These are phyloP conservation scores for Lethenteron camtschaticum DNA, from an alignment of 2,113 vertebrate species.

Conservation along the genomic window DNA sequence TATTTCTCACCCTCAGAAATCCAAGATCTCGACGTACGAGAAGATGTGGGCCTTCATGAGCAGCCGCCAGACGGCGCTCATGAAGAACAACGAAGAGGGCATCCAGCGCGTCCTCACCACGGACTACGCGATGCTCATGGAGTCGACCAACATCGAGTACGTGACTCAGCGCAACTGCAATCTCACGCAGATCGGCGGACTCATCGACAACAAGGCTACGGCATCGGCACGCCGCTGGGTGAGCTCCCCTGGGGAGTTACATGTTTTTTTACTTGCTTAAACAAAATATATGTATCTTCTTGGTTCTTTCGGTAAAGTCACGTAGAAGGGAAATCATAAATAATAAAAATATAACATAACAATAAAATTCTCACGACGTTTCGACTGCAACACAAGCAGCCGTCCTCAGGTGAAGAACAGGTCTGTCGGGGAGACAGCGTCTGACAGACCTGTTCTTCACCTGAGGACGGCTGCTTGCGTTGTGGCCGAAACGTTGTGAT, in stretches of 20 bases:
- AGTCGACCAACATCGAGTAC: constrained; percentile 87
- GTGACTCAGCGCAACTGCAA: constrained; percentile 86
- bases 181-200: constrained; percentile 77
- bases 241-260: constrained; percentile 14
- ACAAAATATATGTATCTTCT: too few relatives aligned
- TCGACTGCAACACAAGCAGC: too few relatives aligned
- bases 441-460: too few relatives aligned
- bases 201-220: constrained; percentile 89
- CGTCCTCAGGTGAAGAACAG: too few relatives aligned
- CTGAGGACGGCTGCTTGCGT: too few relatives aligned
- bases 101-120: constrained; percentile 75
- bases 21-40: constrained; percentile 89
- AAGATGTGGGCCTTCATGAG: constrained; percentile 99
- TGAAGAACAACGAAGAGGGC: constrained; percentile 86
- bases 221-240: constrained; percentile 94
- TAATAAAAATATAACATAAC: too few relatives aligned
- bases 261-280: too few relatives aligned
- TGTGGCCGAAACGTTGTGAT: too few relatives aligned
- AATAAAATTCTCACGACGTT: too few relatives aligned
- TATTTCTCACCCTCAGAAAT: constrained; percentile 36
- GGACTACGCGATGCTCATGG: constrained; percentile 84
- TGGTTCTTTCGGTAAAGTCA: too few relatives aligned
- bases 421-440: too few relatives aligned
- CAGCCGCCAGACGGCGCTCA: constrained; percentile 63
- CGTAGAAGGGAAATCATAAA: too few relatives aligned